A percentile compares a stretch with the other conserved stretches of the same genome.
Evolutionary conservation across 2,113 vertebrate species (phyloP).

Genomic region (Peucedramus taeniatus): DNA sequence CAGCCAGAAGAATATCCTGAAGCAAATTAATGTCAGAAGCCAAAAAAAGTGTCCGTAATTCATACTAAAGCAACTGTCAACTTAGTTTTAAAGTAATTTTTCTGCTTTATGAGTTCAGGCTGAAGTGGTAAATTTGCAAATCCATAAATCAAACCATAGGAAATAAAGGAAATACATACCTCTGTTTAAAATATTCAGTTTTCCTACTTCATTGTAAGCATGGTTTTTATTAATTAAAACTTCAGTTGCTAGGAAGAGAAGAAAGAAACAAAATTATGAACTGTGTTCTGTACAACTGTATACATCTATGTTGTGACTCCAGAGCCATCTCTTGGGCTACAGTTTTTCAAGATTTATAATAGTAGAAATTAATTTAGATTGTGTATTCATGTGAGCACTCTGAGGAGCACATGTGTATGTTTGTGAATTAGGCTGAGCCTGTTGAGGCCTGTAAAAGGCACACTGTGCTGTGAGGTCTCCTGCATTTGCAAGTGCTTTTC

Average conservation of each 20-base stretch:
- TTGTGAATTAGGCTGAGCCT: background rate
- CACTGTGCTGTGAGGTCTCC: background rate
- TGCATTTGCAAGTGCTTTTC: background rate
- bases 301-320: background rate
- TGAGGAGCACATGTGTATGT: background rate
- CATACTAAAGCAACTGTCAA: slow-evolving; percentile 82
- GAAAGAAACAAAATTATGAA: slow-evolving; percentile 4
- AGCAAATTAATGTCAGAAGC: slow-evolving; percentile 78
- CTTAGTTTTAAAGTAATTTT: slow-evolving; percentile 84
- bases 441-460: background rate
- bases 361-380: background rate
- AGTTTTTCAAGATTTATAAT: background rate
- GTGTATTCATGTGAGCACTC: background rate
- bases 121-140: slow-evolving; percentile 63
- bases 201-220: background rate
- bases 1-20: slow-evolving; percentile 70
- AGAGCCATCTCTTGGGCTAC: background rate
- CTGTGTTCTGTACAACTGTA: background rate
- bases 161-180: slow-evolving; percentile 46
- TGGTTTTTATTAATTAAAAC: slow-evolving; percentile 1
- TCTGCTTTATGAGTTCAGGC: slow-evolving; percentile 78
- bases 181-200: slow-evolving; percentile 19
- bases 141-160: slow-evolving; percentile 22
- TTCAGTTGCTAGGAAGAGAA: background rate
- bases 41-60: slow-evolving; percentile 73